Conservation (phyloP, 2,797 vertebrate species). For the Scolopax rusticola region DNA sequence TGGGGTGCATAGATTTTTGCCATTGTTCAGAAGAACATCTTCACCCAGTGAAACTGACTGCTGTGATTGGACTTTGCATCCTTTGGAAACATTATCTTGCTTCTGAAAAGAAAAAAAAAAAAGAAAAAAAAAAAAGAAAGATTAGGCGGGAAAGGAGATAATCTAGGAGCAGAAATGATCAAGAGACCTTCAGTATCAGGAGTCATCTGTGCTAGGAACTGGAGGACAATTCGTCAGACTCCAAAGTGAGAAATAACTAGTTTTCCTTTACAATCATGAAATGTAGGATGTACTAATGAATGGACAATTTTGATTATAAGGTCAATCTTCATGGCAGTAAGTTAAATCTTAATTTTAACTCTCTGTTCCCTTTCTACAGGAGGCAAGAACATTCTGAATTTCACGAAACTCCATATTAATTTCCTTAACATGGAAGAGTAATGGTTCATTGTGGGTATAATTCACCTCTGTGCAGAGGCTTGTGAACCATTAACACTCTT, state of each 20-base stretch:
- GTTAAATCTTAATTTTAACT: neutral
- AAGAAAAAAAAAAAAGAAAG: too few species aligned
- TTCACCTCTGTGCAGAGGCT: neutral
- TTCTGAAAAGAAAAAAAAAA: neutral
- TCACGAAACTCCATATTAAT: neutral
- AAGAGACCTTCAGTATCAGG: neutral
- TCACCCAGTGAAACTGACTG: neutral
- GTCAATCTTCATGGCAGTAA: neutral
- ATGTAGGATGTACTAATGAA: neutral
- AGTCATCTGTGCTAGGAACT: neutral
- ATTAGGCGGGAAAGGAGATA: neutral
- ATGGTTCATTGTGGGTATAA: neutral
- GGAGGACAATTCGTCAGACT: neutral
- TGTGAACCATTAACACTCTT: neutral
- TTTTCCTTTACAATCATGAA: neutral
- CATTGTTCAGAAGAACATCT: neutral
- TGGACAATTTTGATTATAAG: neutral
- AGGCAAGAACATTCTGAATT: neutral
- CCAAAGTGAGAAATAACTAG: neutral
- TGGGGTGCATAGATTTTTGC: neutral
- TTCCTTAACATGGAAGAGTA: neutral
- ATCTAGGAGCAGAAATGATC: neutral
- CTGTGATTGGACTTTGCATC: neutral
- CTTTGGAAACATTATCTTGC: neutral
- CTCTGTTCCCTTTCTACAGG: neutral